Conservation (phyloP, 2,113 vertebrate species). For the Vanacampus margaritifer region DNA sequence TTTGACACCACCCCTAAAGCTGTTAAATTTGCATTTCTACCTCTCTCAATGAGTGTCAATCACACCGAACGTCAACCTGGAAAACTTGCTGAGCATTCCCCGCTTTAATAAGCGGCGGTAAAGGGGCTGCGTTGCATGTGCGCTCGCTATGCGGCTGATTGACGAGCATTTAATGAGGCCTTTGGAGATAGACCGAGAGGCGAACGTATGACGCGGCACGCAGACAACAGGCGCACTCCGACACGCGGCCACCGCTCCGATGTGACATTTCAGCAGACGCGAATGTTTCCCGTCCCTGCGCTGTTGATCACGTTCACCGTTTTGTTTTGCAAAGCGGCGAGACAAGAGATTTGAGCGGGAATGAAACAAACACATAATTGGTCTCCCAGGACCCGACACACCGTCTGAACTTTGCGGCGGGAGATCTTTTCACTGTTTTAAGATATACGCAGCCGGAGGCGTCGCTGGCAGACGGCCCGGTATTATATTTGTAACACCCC, state of each 20-base stretch:
- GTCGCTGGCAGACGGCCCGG: constrained; percentile 38
- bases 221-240: neutral
- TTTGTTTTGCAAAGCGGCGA: constrained; percentile 42
- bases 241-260: neutral
- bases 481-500: constrained; percentile 14
- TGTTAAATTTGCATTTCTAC: neutral
- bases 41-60: neutral
- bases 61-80: neutral
- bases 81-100: neutral
- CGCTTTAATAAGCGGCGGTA: neutral
- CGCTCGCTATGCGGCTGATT: neutral
- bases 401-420: constrained; percentile 56
- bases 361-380: constrained; percentile 56
- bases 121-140: neutral
- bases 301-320: constrained; percentile 4
- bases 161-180: neutral
- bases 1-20: neutral
- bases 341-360: constrained; percentile 33
- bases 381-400: constrained; percentile 52
- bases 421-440: constrained; percentile 41
- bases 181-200: neutral
- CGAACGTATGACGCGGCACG: neutral
- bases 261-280: constrained; percentile 9
- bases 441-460: constrained; percentile 38
- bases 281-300: neutral